These are phyloP conservation scores for Mandrillus leucophaeus DNA, from an alignment of 2,113 vertebrate genomes.

Conservation along the genomic window DNA sequence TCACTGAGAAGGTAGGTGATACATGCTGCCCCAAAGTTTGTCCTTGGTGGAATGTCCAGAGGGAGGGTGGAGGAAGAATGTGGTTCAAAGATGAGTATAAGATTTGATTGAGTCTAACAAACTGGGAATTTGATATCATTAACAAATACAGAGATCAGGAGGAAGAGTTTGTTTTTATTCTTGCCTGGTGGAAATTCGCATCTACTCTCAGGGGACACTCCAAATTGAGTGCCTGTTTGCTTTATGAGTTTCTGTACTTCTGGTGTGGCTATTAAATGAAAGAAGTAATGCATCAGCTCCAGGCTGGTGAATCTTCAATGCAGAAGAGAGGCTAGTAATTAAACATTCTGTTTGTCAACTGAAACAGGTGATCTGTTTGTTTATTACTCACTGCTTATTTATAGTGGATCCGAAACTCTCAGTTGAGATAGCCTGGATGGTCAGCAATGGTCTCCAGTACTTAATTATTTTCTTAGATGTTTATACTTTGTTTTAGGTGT, in stretches of 20 bases:
- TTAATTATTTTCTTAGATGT: conserved; percentile 42
- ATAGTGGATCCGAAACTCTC: neutral
- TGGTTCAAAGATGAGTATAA: conserved; percentile 25
- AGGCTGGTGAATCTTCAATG: neutral
- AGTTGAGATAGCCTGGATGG: neutral
- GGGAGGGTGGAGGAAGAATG: neutral
- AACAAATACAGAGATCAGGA: neutral
- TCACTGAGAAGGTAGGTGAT: neutral
- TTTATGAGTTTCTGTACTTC: conserved; percentile 43
- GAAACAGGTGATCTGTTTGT: neutral
- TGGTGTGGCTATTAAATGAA: conserved; percentile 40
- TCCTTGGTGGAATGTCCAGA: neutral
- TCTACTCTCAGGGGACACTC: neutral
- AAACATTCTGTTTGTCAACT: neutral
- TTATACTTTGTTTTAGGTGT: neutral
- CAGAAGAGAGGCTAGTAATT: neutral
- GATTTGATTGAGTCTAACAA: conserved; percentile 14
- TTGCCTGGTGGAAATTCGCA: conserved; percentile 40
- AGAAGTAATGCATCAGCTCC: neutral
- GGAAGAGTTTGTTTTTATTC: conserved; percentile 43
- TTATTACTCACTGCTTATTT: neutral
- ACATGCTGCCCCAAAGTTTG: neutral
- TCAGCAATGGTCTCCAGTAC: neutral
- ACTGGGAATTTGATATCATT: conserved; percentile 14
- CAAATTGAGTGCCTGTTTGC: neutral